Evolutionary conservation across 2,888 invertebrate species (phyloP).

Genomic region (Sialis lutaria): DNA sequence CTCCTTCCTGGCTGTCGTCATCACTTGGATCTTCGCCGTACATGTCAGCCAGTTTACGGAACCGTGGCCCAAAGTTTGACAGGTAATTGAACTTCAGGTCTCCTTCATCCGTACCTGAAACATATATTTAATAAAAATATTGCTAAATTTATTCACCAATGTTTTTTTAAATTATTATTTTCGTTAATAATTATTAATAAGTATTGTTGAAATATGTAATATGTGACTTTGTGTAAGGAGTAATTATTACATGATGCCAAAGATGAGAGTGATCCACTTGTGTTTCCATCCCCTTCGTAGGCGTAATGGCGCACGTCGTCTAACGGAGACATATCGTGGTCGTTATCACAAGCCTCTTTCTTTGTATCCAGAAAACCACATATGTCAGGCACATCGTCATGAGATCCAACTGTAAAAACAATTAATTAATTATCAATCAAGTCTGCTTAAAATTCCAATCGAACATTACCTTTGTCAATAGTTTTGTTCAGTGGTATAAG

Average conservation of each 20-base stretch:
- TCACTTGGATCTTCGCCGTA: conserved; percentile 81
- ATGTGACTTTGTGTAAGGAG: background rate
- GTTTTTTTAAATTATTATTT: background rate
- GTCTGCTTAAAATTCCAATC: background rate
- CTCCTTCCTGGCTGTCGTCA: conserved; percentile 57
- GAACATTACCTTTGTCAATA: conserved; percentile 2
- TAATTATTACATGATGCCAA: conserved; percentile 61
- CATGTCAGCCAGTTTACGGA: conserved; percentile 86
- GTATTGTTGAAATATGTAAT: background rate
- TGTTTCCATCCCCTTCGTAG: conserved; percentile 92
- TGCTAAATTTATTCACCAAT: background rate
- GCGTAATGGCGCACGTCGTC: conserved; percentile 97
- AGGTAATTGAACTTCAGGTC: conserved; percentile 89
- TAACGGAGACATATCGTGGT: conserved; percentile 79
- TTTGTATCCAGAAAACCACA: conserved; percentile 81
- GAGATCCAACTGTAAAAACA: background rate
- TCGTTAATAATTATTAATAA: background rate
- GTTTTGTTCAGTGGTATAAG: background rate
- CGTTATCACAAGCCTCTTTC: conserved; percentile 77
- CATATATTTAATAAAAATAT: background rate
- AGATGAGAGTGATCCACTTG: conserved; percentile 76
- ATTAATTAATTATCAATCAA: background rate
- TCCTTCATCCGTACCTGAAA: conserved; percentile 66
- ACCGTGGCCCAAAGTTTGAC: conserved; percentile 89
- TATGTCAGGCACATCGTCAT: conserved; percentile 60